Evolutionary conservation across 1,140 invertebrate genomes (phyloP), one percentile per base, ranked within the genome.

Genomic region (Aphelinus certus): DNA sequence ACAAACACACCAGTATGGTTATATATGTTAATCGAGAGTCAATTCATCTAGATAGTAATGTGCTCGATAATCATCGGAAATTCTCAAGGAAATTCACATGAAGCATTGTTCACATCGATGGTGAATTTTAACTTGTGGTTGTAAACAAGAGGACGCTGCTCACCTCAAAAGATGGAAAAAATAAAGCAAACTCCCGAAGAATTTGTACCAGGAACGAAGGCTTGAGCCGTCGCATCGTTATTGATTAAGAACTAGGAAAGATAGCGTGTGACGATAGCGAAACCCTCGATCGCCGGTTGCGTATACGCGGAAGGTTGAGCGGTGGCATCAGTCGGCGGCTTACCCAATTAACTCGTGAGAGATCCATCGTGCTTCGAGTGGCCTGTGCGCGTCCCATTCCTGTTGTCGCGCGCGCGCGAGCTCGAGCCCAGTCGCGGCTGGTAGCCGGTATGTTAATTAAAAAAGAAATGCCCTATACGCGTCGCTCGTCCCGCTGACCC

Each of bases 401-500:
- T 45, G 2, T 55, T 55, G 7, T 43, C 4, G 61, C 10, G n/a
- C n/a, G 43, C 56, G 53, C 49, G 42, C 75, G 76, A 62, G 56
- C 63, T 68, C 48, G 61, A 66, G 70, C 66, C 48, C 75, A 75
- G 79, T 75, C 55, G n/a, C 63, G 51, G 60, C 7, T 57, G 45
- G 56, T 71, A 64, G 61, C 53, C 9, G 67, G 67, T 75, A 75
- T 75, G 67, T 75, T 75, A 75, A 70, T 75, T 75, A 70, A 63
- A 69, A 74, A 63, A 64, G 42, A 76, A 81, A 79, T 78, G 73
- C 71, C 51, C 26, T 26, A 26, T 26, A 26, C 26, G 26, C 26
- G 26, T 26, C 26, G 26, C 26, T 76, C 78, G 84, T 81, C 81
- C 84, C 77, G 83, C 79, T 87, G 84, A 86, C 85, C 85, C 79